Evolutionary conservation across 1,140 invertebrate species (phyloP).

Genomic region (Dolichoris vasculosae): DNA sequence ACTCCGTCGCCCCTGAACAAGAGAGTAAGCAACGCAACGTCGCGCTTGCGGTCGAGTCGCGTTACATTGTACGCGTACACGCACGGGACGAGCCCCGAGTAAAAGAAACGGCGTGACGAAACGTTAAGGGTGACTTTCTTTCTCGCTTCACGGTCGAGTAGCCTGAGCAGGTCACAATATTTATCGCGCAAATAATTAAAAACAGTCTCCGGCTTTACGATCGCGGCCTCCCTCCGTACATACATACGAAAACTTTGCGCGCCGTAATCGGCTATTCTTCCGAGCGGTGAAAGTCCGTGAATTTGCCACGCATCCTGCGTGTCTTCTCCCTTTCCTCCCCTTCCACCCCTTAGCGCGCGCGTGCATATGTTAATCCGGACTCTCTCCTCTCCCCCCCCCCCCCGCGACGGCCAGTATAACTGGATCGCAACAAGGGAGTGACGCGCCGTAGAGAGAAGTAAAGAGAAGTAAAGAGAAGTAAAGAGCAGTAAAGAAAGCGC

Average conservation of each 20-base stretch:
- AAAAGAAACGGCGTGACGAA: slow-evolving; percentile 3
- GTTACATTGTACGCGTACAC: slow-evolving; percentile 40
- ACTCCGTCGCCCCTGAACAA: not conserved
- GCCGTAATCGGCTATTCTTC: slow-evolving; percentile 49
- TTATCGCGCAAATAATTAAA: slow-evolving; percentile 57
- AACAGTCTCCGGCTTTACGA: slow-evolving; percentile 37
- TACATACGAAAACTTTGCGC: slow-evolving; percentile 48
- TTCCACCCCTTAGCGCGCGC: not conserved
- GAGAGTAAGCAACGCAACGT: not conserved
- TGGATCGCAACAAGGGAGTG: slow-evolving; percentile 11
- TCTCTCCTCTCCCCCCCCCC: not conserved
- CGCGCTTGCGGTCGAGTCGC: slow-evolving; percentile 50
- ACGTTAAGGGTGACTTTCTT: slow-evolving; percentile 35
- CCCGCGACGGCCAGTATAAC: not conserved
- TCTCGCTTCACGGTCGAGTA: not conserved
- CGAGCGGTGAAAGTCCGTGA: not conserved
- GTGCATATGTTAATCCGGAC: slow-evolving; percentile 13
- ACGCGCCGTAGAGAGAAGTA: too few species aligned
- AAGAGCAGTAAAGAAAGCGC: slow-evolving; percentile 3
- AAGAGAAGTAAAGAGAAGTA: too few species aligned
- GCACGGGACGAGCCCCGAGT: not conserved
- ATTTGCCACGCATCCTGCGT: slow-evolving; percentile 42
- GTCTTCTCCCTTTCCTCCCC: not conserved
- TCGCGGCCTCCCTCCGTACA: slow-evolving; percentile 43
- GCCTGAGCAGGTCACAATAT: slow-evolving; percentile 55